phyloP scores from a whole-genome alignment of 2,888 invertebrate genomes.

The Epirrhoe tristata region DNA sequence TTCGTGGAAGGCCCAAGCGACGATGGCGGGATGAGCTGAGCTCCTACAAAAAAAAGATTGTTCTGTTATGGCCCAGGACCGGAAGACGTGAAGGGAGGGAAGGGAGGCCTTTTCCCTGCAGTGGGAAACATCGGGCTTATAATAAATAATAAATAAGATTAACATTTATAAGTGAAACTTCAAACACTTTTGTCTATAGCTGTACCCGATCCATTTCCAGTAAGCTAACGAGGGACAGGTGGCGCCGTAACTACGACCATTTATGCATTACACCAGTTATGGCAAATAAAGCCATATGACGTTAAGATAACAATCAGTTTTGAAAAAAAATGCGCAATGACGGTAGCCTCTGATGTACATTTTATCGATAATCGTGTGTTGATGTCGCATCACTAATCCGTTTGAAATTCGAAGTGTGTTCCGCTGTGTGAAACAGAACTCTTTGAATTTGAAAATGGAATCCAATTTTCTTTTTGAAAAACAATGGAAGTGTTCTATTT shows the following conservation, averaged over 20 bases:
- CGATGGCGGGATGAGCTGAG: too few species aligned
- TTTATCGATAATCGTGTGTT: constrained; percentile 32
- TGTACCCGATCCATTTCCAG: constrained; percentile 52
- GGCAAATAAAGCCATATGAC: constrained; percentile 30
- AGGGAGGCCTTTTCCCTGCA: too few species aligned
- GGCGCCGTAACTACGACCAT: constrained; percentile 52
- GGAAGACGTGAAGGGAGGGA: too few species aligned
- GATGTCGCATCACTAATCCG: constrained; percentile 35
- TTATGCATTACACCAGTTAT: constrained; percentile 34
- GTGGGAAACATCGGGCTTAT: too few species aligned
- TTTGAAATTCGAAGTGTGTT: constrained; percentile 31
- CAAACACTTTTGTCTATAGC: constrained; percentile 25
- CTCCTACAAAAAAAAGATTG: too few species aligned
- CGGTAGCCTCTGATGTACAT: constrained; percentile 30
- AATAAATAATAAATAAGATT: not conserved
- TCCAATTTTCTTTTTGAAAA: not conserved
- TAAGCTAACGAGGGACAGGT: constrained; percentile 62
- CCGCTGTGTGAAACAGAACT: not conserved
- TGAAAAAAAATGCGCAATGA: not conserved
- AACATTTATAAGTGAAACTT: constrained; percentile 5
- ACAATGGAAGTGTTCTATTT: too few species aligned
- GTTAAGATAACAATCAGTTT: constrained; percentile 8
- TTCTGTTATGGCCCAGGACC: too few species aligned
- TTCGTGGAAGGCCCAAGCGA: too few species aligned
- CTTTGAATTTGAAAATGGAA: constrained; percentile 7